phyloP scores from a whole-genome alignment of 2,797 vertebrate genomes.

The Notolepis coatsorum region DNA sequence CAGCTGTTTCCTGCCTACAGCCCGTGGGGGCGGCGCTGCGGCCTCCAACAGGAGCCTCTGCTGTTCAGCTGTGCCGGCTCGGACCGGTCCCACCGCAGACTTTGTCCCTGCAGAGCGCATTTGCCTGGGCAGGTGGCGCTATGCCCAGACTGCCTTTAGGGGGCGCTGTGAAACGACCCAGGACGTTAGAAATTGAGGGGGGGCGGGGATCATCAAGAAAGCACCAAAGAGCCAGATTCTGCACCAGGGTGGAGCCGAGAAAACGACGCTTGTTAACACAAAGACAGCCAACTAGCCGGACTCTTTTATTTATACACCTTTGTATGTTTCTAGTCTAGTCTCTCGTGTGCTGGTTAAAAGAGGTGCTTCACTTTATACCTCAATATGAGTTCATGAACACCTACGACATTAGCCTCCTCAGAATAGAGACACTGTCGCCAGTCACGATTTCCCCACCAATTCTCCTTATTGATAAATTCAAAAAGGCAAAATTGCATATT shows the following conservation, averaged over 20 bases:
- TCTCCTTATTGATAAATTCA: too few relatives aligned
- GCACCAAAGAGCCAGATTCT: constrained; percentile 37
- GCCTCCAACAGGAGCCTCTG: constrained; percentile 72
- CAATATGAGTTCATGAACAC: too few relatives aligned
- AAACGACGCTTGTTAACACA: constrained; percentile 2
- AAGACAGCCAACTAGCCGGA: constrained; percentile 6
- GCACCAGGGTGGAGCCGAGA: too few relatives aligned
- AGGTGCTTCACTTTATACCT: too few relatives aligned
- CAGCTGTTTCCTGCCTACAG: constrained; percentile 78
- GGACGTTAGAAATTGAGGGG: not conserved
- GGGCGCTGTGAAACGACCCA: constrained; percentile 7
- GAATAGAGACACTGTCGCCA: too few relatives aligned
- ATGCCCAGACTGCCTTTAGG: constrained; percentile 57
- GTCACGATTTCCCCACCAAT: too few relatives aligned
- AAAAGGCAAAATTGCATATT: too few relatives aligned
- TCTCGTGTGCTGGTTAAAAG: too few relatives aligned
- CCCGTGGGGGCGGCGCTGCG: constrained; percentile 75
- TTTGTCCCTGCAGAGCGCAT: constrained; percentile 76
- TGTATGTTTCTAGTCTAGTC: too few relatives aligned
- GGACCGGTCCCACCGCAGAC: constrained; percentile 65
- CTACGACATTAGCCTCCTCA: too few relatives aligned
- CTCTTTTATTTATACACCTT: too few relatives aligned
- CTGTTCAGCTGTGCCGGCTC: constrained; percentile 80
- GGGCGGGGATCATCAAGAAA: not conserved
- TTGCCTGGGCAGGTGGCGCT: constrained; percentile 66